A percentile compares a stretch with the other conserved stretches of the same genome.
phyloP scores from a whole-genome alignment of 2,888 invertebrate genomes.

The Dione vanillae region DNA sequence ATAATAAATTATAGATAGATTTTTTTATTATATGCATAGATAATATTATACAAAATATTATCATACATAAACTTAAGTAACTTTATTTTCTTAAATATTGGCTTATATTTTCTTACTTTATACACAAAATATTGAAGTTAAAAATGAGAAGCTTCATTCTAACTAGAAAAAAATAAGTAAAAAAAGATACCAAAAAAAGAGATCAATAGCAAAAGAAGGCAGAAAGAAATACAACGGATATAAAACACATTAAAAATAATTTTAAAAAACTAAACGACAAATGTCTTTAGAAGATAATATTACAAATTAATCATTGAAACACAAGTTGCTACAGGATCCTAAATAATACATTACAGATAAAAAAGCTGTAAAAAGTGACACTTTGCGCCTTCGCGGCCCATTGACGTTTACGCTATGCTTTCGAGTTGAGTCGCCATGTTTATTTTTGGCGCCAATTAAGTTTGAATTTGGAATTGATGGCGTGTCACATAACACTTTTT shows the following conservation, averaged over 20 bases:
- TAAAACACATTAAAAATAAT: conserved; percentile 30
- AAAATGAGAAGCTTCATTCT: too few relatives aligned
- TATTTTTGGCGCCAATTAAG: conserved; percentile 72
- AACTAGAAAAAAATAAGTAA: too few relatives aligned
- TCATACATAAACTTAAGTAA: too few relatives aligned
- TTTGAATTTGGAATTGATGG: conserved; percentile 34
- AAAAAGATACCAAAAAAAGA: too few relatives aligned
- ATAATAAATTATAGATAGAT: too few relatives aligned
- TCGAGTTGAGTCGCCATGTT: conserved; percentile 48
- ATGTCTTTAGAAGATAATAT: conserved; percentile 39
- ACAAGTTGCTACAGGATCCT: conserved; percentile 44
- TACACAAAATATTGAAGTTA: too few relatives aligned
- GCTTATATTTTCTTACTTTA: too few relatives aligned
- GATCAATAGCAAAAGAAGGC: not conserved
- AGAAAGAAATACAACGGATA: conserved; percentile 16
- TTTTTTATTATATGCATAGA: too few relatives aligned
- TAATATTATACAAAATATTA: too few relatives aligned
- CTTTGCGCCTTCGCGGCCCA: conserved; percentile 72
- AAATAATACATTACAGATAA: conserved; percentile 41
- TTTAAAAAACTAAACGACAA: conserved; percentile 12
- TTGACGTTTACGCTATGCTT: conserved; percentile 65
- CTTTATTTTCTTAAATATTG: too few relatives aligned
- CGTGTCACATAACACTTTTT: conserved; percentile 6
- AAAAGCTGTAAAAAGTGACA: conserved; percentile 39
- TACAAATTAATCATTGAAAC: conserved; percentile 48